Conservation (phyloP, 2,113 vertebrate species). For the Rhabdomys dilectus region DNA sequence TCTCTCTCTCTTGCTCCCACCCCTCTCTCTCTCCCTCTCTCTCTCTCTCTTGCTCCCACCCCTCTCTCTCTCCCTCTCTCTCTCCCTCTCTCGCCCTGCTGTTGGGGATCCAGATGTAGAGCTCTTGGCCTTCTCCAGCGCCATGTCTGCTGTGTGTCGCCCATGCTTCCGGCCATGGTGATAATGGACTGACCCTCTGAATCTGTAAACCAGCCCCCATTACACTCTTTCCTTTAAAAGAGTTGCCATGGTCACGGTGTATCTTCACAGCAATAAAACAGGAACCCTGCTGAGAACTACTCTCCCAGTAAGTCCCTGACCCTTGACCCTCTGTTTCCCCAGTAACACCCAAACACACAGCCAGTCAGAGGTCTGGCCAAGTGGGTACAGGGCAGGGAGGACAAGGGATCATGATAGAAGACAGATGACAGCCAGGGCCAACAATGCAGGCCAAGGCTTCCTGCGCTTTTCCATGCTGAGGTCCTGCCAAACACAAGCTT, state of each 20-base stretch:
- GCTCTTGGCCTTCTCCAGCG: neutral
- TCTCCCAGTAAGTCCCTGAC: neutral
- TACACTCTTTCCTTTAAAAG: neutral
- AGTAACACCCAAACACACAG: too few relatives aligned
- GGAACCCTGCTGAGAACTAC: neutral
- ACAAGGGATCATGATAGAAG: neutral
- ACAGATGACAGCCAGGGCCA: neutral
- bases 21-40: too few relatives aligned
- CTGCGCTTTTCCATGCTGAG: too few relatives aligned
- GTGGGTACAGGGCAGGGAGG: fast-evolving
- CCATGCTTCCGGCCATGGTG: neutral
- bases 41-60: too few relatives aligned
- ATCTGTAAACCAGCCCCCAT: neutral
- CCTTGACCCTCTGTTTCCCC: neutral
- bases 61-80: neutral
- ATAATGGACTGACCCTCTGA: neutral
- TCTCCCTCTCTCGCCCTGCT: neutral
- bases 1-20: too few relatives aligned
- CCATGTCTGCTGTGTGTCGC: neutral
- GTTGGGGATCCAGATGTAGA: neutral
- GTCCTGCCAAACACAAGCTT: neutral
- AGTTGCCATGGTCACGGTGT: neutral
- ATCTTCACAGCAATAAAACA: neutral
- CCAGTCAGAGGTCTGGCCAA: neutral
- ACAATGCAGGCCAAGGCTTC: neutral